Conservation (phyloP, 2,888 invertebrate species). For the Melanostoma scalare region DNA sequence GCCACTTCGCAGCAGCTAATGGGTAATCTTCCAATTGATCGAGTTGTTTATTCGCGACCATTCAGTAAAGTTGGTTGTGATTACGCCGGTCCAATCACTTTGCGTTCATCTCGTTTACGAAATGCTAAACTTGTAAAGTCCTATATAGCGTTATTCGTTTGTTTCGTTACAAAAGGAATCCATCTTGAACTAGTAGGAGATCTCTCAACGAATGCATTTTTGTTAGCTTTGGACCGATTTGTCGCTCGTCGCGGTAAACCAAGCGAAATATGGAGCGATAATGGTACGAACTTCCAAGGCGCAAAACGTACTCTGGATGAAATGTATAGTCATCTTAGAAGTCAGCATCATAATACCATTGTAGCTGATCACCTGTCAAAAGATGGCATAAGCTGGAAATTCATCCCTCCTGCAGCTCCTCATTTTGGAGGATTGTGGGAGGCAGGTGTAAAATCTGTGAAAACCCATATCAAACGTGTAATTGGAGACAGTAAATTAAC, state of each 20-base stretch:
- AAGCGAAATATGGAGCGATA: too few relatives aligned
- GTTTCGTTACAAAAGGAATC: not conserved
- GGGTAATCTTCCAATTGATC: too few relatives aligned
- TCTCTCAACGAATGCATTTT: too few relatives aligned
- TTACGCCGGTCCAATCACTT: not conserved
- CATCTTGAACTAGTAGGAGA: not conserved
- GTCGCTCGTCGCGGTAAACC: too few relatives aligned
- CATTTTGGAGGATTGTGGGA: slow-evolving; percentile 1
- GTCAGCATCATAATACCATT: slow-evolving; percentile 15
- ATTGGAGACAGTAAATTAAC: too few relatives aligned
- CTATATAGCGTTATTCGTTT: not conserved
- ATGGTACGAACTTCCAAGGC: too few relatives aligned
- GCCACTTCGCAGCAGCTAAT: too few relatives aligned
- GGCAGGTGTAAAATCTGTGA: too few relatives aligned
- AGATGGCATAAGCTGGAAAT: not conserved
- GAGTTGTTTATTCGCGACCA: too few relatives aligned
- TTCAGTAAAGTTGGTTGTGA: not conserved
- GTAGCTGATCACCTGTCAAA: slow-evolving; percentile 14
- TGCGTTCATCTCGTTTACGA: not conserved
- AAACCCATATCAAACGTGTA: too few relatives aligned
- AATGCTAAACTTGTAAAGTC: too few relatives aligned
- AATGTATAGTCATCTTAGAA: slow-evolving; percentile 1
- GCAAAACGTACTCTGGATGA: slow-evolving; percentile 7
- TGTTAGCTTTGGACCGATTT: too few relatives aligned
- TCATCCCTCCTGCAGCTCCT: slow-evolving; percentile 5